Evolutionary conservation across 1,140 invertebrate genomes (phyloP).

Genomic region (Melipona quadrifasciata): DNA sequence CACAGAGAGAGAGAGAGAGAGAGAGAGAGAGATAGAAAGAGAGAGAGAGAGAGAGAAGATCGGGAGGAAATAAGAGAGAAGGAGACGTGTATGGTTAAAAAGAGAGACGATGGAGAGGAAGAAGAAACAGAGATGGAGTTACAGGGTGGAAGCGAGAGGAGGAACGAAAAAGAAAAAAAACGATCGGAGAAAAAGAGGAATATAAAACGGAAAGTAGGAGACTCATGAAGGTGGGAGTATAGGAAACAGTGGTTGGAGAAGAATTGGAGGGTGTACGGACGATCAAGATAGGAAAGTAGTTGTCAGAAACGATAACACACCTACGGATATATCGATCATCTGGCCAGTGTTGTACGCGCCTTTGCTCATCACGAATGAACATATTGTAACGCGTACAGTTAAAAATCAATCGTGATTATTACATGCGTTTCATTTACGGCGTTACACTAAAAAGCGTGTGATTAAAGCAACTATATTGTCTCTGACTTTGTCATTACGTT

Average conservation of each 20-base stretch:
- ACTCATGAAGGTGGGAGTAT: constrained; percentile 38
- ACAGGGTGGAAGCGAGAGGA: constrained; percentile 15
- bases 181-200: constrained; percentile 6
- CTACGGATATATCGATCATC: constrained; percentile 72
- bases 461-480: not conserved
- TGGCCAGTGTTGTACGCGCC: constrained; percentile 48
- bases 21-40: constrained; percentile 57
- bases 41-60: constrained; percentile 49
- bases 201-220: constrained; percentile 28
- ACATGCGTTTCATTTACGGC: too few relatives aligned
- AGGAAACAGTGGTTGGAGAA: constrained; percentile 48
- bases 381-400: constrained; percentile 10
- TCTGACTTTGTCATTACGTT: not conserved
- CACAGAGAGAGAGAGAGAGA: constrained; percentile 56
- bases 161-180: constrained; percentile 41
- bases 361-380: constrained; percentile 37
- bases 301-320: constrained; percentile 72
- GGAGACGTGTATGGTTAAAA: constrained; percentile 37
- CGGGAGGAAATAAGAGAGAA: constrained; percentile 50
- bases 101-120: constrained; percentile 31
- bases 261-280: constrained; percentile 51
- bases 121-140: constrained; percentile 27
- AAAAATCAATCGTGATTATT: constrained; percentile 35
- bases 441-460: not conserved
- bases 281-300: constrained; percentile 62